phyloP scores from a whole-genome alignment of 2,113 vertebrate genomes.

The Hystrix cristata region DNA sequence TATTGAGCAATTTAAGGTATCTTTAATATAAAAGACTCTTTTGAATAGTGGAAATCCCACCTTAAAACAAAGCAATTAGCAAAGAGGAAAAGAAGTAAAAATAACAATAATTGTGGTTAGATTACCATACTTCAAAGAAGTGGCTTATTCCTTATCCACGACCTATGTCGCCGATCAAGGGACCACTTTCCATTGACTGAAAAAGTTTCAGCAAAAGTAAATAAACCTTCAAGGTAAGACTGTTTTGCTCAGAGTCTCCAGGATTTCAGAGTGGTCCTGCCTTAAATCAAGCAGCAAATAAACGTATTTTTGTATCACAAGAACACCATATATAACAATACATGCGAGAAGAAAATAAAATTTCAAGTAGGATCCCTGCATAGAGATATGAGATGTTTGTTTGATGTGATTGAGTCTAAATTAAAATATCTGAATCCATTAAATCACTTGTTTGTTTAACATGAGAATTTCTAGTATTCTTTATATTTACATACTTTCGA shows the following conservation, averaged over 20 bases:
- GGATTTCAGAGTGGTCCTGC: not conserved
- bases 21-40: not conserved
- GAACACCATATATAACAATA: not conserved
- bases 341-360: not conserved
- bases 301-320: not conserved
- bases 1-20: not conserved
- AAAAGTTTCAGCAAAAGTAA: not conserved
- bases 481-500: not conserved
- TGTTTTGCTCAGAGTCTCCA: not conserved
- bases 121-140: not conserved
- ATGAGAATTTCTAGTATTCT: not conserved
- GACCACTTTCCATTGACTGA: not conserved
- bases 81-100: not conserved
- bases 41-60: not conserved
- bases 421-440: not conserved
- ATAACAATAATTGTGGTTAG: not conserved
- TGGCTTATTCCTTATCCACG: not conserved
- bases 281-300: not conserved
- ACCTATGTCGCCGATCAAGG: accelerated
- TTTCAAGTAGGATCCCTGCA: not conserved
- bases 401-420: not conserved
- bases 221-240: not conserved
- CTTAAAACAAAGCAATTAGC: not conserved
- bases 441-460: not conserved
- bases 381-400: not conserved